Evolutionary conservation across 2,797 vertebrate genomes (phyloP), one percentile per base, ranked within the genome.

Genomic region (Pseudotriccus pelzelni): DNA sequence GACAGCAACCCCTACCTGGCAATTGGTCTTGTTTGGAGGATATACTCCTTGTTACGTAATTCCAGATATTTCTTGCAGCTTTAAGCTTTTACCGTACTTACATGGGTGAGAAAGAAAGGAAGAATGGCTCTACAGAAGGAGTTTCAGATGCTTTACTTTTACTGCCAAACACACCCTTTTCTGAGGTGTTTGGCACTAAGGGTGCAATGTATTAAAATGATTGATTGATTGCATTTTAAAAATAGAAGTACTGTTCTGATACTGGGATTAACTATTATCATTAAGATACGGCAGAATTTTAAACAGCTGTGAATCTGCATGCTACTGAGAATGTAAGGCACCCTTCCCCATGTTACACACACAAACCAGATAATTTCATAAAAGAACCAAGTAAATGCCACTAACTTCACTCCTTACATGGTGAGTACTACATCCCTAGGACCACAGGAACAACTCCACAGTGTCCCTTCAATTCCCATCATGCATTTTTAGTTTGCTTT

Each of bases 151-250:
- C 50, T 73, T 81, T 76, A 90, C 88, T 93, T 94, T 89, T 87
- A 75, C 89, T 86, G 88, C 74, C 0, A 0, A 84, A 94, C 59
- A 87, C 73, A 84, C 75, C 0, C 0, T 73, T 91, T 96, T 91
- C 79, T 79, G 82, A 96, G 82, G 77, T 93, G 82, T 82, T 93
- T 94, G 82, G 91, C 80, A 94, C 52, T 92, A 86, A 88, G 66
- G 87, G 84, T 2, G 21, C 55, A 85, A 85, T 41, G 47, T 59
- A 91, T 90, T 86, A 88, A 88, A 95, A 89, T 96, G 89, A 97
- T 81, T 96, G 95, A 96, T 32, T 89, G 95, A 95, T 72, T 96
- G 87, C 79, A 73, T 94, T 95, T 93, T 88, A 96, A 96, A 95
- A 97, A 96, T 76, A 93, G 91, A 92, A 89, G 69, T 63, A 90